Base-by-base conservation (phyloP, 2,113 vertebrate species). In the Melospiza melodia region DNA sequence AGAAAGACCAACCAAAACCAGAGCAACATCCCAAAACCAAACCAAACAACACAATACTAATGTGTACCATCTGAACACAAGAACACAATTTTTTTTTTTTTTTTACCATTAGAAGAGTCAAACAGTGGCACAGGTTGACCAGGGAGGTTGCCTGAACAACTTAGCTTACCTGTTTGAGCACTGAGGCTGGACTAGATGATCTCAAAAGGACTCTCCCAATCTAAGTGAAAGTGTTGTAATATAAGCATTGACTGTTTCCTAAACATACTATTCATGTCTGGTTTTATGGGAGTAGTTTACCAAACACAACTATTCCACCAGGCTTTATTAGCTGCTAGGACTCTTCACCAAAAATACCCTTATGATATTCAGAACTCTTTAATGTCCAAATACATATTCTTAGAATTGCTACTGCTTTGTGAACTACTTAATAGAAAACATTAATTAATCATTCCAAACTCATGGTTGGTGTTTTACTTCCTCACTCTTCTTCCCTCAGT, bases 51-150 rank as follows among this genome's bases (percentile, higher is more conserved):
- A 35, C 17, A 68, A 41, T 6, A 46, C 0, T 12, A 85, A 48
- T 54, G 73, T 54, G 77, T 39, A 71, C 33, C 21, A 63, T 22
- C 28, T 62, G 28, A 91, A 77, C 24, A 73, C 15, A 44, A 52
- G 5, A 72, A 44, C n/a, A 15, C 0, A 0, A 3, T 11, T 55
- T 52, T 51, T 43, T 4, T 10, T 10, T 23, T 10, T 6, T 25
- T 31, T 28, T 73, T 37, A 23, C 7, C 57, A 25, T 73, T 44
- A 41, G 22, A 48, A 31, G 41, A 31, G 31, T 62, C 31, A 73
- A 49, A 73, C 59, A 58, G 4, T 20, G 3, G 16, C 48, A 67
- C 4, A 68, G 21, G 23, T 33, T 75, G 24, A 61, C 33, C 48
- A 54, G 12, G 66, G 37, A 67, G 5, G 51, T 39, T 82, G 35